Evolutionary conservation across 2,888 invertebrate genomes (phyloP).

Genomic region (Pelosia muscerda): DNA sequence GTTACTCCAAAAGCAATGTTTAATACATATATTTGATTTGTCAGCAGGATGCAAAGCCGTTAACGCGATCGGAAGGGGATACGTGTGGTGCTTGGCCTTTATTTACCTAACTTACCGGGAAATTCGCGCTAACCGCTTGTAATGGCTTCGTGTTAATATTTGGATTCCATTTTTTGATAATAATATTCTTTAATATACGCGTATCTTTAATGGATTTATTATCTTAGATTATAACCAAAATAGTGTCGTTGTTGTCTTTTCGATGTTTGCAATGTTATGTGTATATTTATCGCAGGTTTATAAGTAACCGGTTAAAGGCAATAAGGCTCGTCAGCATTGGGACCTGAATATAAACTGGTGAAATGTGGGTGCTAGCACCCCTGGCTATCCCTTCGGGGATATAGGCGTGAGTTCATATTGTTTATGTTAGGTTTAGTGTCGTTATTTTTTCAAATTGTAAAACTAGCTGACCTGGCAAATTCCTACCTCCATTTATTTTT

Average conservation of each 20-base stretch:
- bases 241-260: not conserved
- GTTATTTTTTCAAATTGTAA: too few species aligned
- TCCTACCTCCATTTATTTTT: too few species aligned
- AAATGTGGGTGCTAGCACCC: too few species aligned
- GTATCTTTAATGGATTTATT: not conserved
- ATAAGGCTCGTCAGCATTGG: too few species aligned
- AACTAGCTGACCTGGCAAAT: too few species aligned
- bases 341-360: too few species aligned
- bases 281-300: too few species aligned
- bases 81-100: constrained; percentile 17
- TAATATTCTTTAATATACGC: not conserved
- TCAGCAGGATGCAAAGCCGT: constrained; percentile 33
- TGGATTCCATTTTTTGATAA: not conserved
- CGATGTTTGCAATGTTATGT: too few species aligned
- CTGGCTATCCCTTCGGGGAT: too few species aligned
- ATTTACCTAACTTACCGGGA: constrained; percentile 16
- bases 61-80: constrained; percentile 38
- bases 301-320: too few species aligned
- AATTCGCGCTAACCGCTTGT: not conserved
- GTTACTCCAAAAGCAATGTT: not conserved
- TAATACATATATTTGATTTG: constrained; percentile 45
- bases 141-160: not conserved
- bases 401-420: too few species aligned
- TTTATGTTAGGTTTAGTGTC: too few species aligned
- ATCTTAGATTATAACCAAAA: not conserved